Conservation (phyloP, 2,797 vertebrate genomes). For the Loris lydekkerianus region DNA sequence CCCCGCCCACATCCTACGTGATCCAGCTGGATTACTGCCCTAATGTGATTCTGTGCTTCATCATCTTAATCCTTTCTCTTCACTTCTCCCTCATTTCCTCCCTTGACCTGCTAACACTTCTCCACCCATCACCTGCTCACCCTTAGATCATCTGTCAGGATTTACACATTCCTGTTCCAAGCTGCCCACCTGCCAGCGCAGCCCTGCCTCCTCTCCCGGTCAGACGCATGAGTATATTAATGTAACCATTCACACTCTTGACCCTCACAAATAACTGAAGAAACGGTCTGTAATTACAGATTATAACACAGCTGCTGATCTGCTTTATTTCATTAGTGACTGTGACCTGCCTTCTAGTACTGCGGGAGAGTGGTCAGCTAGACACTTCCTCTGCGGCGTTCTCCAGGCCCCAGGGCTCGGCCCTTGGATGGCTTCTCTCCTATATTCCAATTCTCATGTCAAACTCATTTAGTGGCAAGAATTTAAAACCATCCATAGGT, state of each 20-base stretch:
- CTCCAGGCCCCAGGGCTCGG: neutral
- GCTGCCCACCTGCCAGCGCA: neutral
- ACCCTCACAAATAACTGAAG: neutral
- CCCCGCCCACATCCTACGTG: neutral
- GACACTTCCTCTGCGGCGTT: neutral
- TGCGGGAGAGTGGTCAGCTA: neutral
- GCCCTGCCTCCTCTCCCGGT: neutral
- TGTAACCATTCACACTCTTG: neutral
- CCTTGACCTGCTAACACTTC: neutral
- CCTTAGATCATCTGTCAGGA: neutral
- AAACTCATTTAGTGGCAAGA: neutral
- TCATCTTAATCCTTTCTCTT: conserved; percentile 16
- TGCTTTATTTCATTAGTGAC: neutral
- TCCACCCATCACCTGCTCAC: neutral
- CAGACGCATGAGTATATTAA: neutral
- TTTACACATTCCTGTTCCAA: neutral
- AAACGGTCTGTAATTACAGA: neutral
- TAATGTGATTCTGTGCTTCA: neutral
- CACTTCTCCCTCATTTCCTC: neutral
- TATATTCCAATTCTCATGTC: neutral
- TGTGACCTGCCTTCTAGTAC: neutral
- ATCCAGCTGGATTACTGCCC: neutral
- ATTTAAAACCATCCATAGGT: neutral
- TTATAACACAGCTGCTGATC: neutral
- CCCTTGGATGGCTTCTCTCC: neutral